Conservation (phyloP, 2,888 invertebrate genomes). For the Clivina fossor region DNA sequence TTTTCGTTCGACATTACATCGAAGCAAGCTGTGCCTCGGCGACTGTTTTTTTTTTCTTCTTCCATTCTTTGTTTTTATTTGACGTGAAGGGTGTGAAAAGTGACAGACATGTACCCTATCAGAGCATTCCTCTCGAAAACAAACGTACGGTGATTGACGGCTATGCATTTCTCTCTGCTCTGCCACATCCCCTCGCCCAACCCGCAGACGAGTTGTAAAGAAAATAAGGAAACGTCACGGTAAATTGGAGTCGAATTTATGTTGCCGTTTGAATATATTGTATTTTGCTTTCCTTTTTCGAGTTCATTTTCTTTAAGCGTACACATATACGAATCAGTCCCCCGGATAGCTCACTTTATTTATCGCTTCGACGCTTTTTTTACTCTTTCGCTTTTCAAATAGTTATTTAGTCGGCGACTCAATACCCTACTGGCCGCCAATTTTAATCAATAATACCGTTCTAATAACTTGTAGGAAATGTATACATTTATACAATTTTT, state of each 20-base stretch:
- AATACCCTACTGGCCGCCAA: too few relatives aligned
- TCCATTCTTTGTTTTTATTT: constrained; percentile 24
- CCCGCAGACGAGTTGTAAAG: constrained; percentile 6
- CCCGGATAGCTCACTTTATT: too few relatives aligned
- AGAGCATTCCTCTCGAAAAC: constrained; percentile 33
- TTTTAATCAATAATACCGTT: too few relatives aligned
- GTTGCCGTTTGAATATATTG: constrained; percentile 34
- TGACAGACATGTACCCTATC: constrained; percentile 35
- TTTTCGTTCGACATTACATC: too few relatives aligned
- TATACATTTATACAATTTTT: too few relatives aligned
- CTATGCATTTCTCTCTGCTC: constrained; percentile 5
- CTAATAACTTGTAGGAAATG: too few relatives aligned
- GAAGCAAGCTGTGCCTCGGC: too few relatives aligned
- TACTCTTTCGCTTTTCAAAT: too few relatives aligned
- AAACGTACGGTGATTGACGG: constrained; percentile 33
- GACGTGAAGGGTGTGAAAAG: constrained; percentile 34
- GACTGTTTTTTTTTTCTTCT: constrained; percentile 1
- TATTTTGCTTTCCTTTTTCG: constrained; percentile 33
- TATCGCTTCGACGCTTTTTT: too few relatives aligned
- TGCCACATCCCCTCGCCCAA: background rate
- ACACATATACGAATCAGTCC: too few relatives aligned
- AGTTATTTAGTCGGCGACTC: too few relatives aligned
- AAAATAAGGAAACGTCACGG: constrained; percentile 34
- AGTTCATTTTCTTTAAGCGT: constrained; percentile 33
- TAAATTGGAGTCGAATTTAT: constrained; percentile 35